phyloP scores from a whole-genome alignment of 2,113 vertebrate species.

The Scomber japonicus region DNA sequence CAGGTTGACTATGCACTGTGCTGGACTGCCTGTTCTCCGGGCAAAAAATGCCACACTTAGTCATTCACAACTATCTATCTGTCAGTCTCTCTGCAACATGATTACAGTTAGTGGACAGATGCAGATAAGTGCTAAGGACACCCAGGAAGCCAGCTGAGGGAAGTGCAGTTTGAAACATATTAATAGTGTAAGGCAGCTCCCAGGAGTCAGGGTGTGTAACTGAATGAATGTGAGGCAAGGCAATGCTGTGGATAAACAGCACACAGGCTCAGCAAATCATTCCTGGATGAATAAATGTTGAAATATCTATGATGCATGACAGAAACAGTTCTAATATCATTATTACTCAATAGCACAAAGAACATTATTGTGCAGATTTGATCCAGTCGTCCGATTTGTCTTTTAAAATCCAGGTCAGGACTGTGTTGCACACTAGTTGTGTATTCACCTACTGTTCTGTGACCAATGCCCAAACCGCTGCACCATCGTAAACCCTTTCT shows the following conservation, averaged over 20 bases:
- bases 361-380: slow-evolving; percentile 2
- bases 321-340: slow-evolving; percentile 15
- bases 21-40: slow-evolving; percentile 23
- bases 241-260: slow-evolving; percentile 28
- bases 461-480: slow-evolving; percentile 52
- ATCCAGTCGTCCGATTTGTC: slow-evolving; percentile 32
- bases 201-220: slow-evolving; percentile 24
- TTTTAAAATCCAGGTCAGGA: slow-evolving; percentile 53
- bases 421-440: slow-evolving; percentile 27
- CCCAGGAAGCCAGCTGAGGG: slow-evolving; percentile 15
- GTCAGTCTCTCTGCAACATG: slow-evolving; percentile 43
- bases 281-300: slow-evolving; percentile 22
- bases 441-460: slow-evolving; percentile 55
- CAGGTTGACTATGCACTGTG: slow-evolving; percentile 22
- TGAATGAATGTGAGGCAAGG: slow-evolving; percentile 32
- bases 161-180: slow-evolving; percentile 34
- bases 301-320: not conserved
- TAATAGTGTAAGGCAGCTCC: slow-evolving; percentile 29
- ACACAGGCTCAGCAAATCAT: slow-evolving; percentile 7
- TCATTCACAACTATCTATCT: slow-evolving; percentile 38
- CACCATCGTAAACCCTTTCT: slow-evolving; percentile 66
- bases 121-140: slow-evolving; percentile 47
- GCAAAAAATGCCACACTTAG: slow-evolving; percentile 44
- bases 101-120: slow-evolving; percentile 35
- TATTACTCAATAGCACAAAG: slow-evolving; percentile 18